These are phyloP conservation scores for Dryobotodes eremita DNA, from an alignment of 2,888 invertebrate genomes.

Conservation along the genomic window DNA sequence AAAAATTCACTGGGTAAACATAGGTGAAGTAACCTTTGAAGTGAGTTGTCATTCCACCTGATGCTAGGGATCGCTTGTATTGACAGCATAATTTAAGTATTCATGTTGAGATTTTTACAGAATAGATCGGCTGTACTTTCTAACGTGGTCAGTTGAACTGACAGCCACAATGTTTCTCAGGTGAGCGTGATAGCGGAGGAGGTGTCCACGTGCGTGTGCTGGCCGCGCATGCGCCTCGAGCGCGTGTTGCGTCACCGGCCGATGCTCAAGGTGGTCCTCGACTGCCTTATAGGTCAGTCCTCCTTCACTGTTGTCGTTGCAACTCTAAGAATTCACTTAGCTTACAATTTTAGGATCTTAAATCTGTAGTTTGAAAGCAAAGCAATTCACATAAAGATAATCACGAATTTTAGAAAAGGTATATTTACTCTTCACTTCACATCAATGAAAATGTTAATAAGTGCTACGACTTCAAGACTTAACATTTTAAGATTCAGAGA, in stretches of 20 bases:
- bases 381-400: neutral
- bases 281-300: constrained; percentile 93
- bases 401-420: neutral
- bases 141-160: constrained; percentile 31
- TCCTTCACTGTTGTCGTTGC: constrained; percentile 58
- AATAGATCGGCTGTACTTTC: neutral
- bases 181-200: constrained; percentile 95
- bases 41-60: neutral
- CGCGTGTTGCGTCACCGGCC: constrained; percentile 94
- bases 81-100: neutral
- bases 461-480: neutral
- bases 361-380: neutral
- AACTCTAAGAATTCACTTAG: constrained; percentile 21
- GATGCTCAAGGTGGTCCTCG: constrained; percentile 93
- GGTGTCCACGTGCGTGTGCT: constrained; percentile 94
- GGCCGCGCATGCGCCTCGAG: constrained; percentile 94
- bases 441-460: neutral
- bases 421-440: neutral
- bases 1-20: neutral
- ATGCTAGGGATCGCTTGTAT: neutral
- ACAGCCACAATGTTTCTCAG: constrained; percentile 76
- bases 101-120: neutral
- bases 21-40: neutral
- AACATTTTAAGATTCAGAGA: neutral
- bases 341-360: neutral